Conservation (phyloP, 2,797 vertebrate genomes). For the Lateolabrax maculatus region DNA sequence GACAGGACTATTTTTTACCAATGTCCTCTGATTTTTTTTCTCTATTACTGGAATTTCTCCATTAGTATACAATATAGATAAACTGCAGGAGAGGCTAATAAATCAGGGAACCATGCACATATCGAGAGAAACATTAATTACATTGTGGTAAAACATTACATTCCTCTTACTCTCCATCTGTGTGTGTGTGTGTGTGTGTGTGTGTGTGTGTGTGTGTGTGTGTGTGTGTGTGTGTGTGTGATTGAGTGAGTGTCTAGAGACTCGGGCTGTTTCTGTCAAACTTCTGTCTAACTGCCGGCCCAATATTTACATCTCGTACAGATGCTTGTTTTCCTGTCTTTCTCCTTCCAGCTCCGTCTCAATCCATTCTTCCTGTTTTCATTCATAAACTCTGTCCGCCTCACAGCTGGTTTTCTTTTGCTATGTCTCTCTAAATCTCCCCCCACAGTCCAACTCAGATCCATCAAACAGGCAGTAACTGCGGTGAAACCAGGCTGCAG, state of each 20-base stretch:
- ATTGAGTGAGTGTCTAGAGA: constrained; percentile 40
- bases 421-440: constrained; percentile 35
- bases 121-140: constrained; percentile 34
- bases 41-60: constrained; percentile 12
- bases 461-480: constrained; percentile 35
- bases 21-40: constrained; percentile 7
- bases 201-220: constrained; percentile 25
- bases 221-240: constrained; percentile 14
- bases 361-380: constrained; percentile 80
- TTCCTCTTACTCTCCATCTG: constrained; percentile 35
- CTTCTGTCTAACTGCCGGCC: constrained; percentile 34
- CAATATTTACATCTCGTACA: constrained; percentile 67
- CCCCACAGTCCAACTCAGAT: constrained; percentile 31
- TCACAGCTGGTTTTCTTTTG: constrained; percentile 72
- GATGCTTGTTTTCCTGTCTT: constrained; percentile 74
- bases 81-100: constrained; percentile 1
- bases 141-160: constrained; percentile 25
- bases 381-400: constrained; percentile 70
- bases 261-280: constrained; percentile 29
- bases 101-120: constrained; percentile 26
- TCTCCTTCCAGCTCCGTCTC: constrained; percentile 59
- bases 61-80: constrained; percentile 20
- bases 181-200: constrained; percentile 10
- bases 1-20: constrained; percentile 35
- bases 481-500: constrained; percentile 19